Evolutionary conservation across 2,888 invertebrate species (phyloP).

Genomic region (Seira musarum): DNA sequence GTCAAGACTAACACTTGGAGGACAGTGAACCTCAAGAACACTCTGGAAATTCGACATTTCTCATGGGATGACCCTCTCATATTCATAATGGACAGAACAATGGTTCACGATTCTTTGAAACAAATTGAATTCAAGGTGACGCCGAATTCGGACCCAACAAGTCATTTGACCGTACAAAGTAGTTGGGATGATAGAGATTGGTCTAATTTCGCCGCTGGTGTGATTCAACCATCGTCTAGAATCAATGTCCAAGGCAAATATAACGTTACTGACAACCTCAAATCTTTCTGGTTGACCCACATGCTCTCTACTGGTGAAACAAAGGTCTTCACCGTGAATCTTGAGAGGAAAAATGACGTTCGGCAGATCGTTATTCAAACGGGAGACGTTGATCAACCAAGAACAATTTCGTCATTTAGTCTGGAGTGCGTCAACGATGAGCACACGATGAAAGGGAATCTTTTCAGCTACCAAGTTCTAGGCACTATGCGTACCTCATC

Average conservation of each 20-base stretch:
- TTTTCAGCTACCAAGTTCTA: slow-evolving; percentile 23
- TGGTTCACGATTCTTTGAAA: slow-evolving; percentile 49
- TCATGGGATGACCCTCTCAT: slow-evolving; percentile 65
- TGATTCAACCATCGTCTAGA: slow-evolving; percentile 60
- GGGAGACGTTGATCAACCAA: slow-evolving; percentile 34
- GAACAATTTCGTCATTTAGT: slow-evolving; percentile 25
- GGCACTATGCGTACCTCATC: slow-evolving; percentile 22
- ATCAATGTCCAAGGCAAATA: slow-evolving; percentile 44
- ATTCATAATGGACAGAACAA: slow-evolving; percentile 60
- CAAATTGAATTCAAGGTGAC: slow-evolving; percentile 39
- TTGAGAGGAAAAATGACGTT: not conserved
- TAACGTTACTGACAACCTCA: slow-evolving; percentile 38
- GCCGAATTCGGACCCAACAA: slow-evolving; percentile 26
- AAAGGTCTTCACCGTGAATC: slow-evolving; percentile 9
- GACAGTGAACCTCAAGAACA: slow-evolving; percentile 41
- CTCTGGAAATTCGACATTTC: slow-evolving; percentile 66
- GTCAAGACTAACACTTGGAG: slow-evolving; percentile 62
- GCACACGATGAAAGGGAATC: slow-evolving; percentile 15
- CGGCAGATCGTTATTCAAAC: slow-evolving; percentile 18
- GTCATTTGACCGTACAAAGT: slow-evolving; percentile 29
- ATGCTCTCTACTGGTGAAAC: slow-evolving; percentile 44
- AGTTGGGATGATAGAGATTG: slow-evolving; percentile 50
- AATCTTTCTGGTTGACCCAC: slow-evolving; percentile 2
- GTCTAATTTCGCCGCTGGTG: slow-evolving; percentile 23
- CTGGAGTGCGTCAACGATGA: not conserved